Base-by-base conservation (phyloP, 2,888 invertebrate genomes). In the Dorcus parallelipipedus region DNA sequence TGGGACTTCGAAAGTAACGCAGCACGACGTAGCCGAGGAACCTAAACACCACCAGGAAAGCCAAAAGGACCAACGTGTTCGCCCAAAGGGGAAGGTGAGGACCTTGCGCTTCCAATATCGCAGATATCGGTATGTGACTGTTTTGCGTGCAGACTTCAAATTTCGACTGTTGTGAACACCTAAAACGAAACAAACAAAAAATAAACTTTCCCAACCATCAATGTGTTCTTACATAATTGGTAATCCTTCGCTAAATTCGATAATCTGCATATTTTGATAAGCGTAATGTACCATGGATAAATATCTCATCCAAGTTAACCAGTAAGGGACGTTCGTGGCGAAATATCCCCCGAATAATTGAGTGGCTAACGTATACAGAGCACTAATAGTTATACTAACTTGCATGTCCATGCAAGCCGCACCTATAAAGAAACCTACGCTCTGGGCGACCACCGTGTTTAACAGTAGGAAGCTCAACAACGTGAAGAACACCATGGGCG, bases 261-360 rank as follows among this genome's bases (percentile, higher is more conserved):
- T 81, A 64, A 88, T 88, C 76, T 90, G 89, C 88, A 90, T 88
- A 75, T 90, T 90, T 72, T 89, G 87, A 78, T 88, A 91, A 58
- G 90, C 89, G 76, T 91, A 91, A 75, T 89, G 88, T 52, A 90
- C 86, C 86, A 90, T 86, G 51, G 89, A 89, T 57, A 87, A 81
- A 71, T 89, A 89, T 65, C 86, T 83, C 76, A 88, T 84, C 89
- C 89, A 90, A 70, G 85, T 84, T 56, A 90, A 76, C 83, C 88
- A 89, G 38, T 83, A 80, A 17, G 90, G 89, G 70, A 90, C 87
- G 71, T 87, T 84, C 45, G 87, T 87, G 49, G 89, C 87, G 64
- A 90, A 81, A 75, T 88, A 91, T 40, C 89, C 86, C 62, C 90
- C 90, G 72, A 90, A 86, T 50, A 91, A 81, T 76, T 91, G 89